Conservation (phyloP, 2,888 invertebrate genomes). For the Notodonta ziczac region DNA sequence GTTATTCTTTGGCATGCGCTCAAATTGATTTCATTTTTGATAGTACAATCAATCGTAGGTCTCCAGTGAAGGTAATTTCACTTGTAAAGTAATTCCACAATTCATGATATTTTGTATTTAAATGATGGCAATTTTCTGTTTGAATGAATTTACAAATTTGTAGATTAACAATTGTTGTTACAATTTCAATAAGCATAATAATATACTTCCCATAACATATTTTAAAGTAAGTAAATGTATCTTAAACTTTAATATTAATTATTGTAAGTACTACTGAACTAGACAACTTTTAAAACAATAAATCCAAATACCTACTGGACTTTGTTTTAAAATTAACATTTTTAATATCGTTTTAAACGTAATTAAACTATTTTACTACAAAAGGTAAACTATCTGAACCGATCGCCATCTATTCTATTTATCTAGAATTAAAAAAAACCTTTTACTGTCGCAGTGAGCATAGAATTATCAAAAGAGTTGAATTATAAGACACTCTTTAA, state of each 20-base stretch:
- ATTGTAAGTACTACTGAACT: no score
- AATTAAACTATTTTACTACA: neutral
- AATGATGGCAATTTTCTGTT: conserved; percentile 8
- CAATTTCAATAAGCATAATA: no score
- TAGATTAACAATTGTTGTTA: no score
- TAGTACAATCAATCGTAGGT: conserved; percentile 17
- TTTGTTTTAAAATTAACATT: no score
- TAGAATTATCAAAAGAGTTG: conserved; percentile 46
- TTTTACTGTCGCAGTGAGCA: conserved; percentile 31
- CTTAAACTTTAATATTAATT: no score
- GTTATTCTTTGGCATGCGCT: conserved; percentile 19
- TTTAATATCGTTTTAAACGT: neutral
- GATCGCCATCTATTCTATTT: neutral
- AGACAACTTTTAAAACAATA: no score
- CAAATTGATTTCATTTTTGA: conserved; percentile 26
- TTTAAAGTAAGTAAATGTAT: no score
- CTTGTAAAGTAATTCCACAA: conserved; percentile 18
- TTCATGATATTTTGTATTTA: conserved; percentile 18
- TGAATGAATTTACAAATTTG: neutral
- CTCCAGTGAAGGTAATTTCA: conserved; percentile 21
- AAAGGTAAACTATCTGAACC: neutral
- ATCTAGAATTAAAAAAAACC: neutral
- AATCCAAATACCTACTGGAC: no score
- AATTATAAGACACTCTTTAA: conserved; percentile 54
- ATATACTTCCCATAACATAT: no score